Evolutionary conservation across 2,797 vertebrate species (phyloP), one percentile per base, ranked within the genome.

Genomic region (Eospalax fontanierii): DNA sequence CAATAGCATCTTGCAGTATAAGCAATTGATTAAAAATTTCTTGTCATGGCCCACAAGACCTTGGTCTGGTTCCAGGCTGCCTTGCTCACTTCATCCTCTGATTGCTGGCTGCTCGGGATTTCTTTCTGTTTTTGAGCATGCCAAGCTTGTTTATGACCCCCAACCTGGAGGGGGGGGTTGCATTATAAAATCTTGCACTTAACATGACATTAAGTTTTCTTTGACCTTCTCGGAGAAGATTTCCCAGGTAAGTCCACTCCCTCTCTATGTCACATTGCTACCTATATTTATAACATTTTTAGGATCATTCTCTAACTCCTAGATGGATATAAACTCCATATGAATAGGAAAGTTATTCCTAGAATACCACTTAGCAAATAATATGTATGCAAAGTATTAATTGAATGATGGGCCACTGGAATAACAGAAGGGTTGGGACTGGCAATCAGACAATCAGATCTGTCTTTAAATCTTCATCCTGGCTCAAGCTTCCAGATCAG

Each of bases 211-310:
- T 93, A 43, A 71, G 28, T 0, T 26, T 89, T 86, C n/a, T 65
- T 40, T 76, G 2, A 3, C 28, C 59, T 61, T 38, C 73, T 80
- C 40, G 57, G 71, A 93, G 65, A 57, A 86, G 43, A 40, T 33
- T 79, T 91, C 33, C 57, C 30, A 50, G 65, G 40, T 28, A 86
- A 78, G 12, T 15, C 18, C 71, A 9, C 59, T 95, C 59, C 38
- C 38, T 35, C 10, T 71, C n/a, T 89, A 16, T 83, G 89, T 90
- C 26, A 74, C 84, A 92, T 87, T 89, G 54, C 57, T 83, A 38
- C 15, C 30, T 84, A 59, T 68, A 74, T 82, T 78, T 73, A 28
- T 76, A 50, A 65, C 24, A 61, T 89, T 71, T 91, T 35, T 65
- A 73, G 74, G 28, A 12, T 33, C 35, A 59, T 74, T 83, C 40